phyloP scores from a whole-genome alignment of 2,888 invertebrate genomes.

The Melieria picta region DNA sequence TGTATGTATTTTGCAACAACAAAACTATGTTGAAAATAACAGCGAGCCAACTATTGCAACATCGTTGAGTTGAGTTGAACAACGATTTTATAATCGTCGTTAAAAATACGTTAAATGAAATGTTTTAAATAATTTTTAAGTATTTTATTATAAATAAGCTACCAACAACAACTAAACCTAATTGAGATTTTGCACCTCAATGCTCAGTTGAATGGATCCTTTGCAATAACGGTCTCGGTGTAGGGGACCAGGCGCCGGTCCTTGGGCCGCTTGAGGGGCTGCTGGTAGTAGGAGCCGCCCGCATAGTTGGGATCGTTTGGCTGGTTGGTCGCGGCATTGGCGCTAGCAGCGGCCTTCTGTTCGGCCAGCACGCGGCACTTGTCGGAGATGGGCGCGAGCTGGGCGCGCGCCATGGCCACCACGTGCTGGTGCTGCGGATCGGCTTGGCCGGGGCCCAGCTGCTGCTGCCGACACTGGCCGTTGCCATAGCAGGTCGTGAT shows the following conservation, averaged over 20 bases:
- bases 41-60: too few relatives aligned
- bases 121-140: too few relatives aligned
- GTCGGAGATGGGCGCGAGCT: conserved; percentile 31
- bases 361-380: conserved; percentile 33
- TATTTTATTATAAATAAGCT: too few relatives aligned
- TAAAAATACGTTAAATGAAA: too few relatives aligned
- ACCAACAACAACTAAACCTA: background rate
- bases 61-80: too few relatives aligned
- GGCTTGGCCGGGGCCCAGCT: conserved; percentile 45
- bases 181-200: background rate
- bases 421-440: conserved; percentile 48
- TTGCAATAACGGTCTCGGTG: conserved; percentile 37
- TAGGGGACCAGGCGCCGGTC: conserved; percentile 44
- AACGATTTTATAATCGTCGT: too few relatives aligned
- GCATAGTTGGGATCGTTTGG: background rate
- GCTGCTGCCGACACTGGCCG: conserved; percentile 49
- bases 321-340: conserved; percentile 19
- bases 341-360: background rate
- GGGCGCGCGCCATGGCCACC: conserved; percentile 45
- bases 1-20: too few relatives aligned
- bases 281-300: background rate
- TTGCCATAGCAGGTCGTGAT: conserved; percentile 49
- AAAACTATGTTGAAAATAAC: too few relatives aligned
- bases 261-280: conserved; percentile 34
- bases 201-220: conserved; percentile 43